Conservation (phyloP, 2,797 vertebrate genomes). For the Pseudomugil tenellus region DNA sequence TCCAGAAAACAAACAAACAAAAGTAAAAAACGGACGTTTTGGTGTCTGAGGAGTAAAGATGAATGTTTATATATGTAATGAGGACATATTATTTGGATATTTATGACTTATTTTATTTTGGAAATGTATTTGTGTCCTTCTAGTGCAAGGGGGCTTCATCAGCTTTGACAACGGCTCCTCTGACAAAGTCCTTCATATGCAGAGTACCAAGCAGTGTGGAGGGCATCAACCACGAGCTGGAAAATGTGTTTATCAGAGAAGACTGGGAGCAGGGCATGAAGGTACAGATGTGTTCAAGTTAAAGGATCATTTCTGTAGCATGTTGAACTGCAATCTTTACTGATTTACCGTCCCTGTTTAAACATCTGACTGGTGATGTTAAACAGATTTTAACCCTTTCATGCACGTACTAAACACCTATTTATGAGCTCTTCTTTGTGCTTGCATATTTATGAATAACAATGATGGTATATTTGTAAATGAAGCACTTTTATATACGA, state of each 20-base stretch:
- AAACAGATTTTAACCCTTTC: too few species aligned
- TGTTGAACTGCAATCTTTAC: too few species aligned
- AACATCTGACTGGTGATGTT: too few species aligned
- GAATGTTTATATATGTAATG: neutral
- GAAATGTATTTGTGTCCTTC: slow-evolving; percentile 9
- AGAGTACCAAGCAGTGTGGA: slow-evolving; percentile 92
- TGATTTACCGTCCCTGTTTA: too few species aligned
- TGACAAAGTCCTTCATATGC: slow-evolving; percentile 89
- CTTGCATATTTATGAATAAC: too few species aligned
- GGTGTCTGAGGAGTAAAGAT: neutral
- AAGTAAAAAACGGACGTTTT: neutral
- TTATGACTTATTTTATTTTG: neutral
- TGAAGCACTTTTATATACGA: too few species aligned
- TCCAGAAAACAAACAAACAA: too few species aligned
- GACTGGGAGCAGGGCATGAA: slow-evolving; percentile 87
- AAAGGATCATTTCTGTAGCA: neutral
- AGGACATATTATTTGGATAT: neutral
- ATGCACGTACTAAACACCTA: too few species aligned
- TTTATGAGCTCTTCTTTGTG: too few species aligned
- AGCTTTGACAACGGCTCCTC: slow-evolving; percentile 82
- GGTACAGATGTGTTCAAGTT: slow-evolving; percentile 75
- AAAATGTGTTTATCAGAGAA: slow-evolving; percentile 95
- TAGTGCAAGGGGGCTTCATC: slow-evolving; percentile 87
- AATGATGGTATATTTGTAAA: too few species aligned
- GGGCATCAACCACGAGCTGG: slow-evolving; percentile 94